Conservation (phyloP, 2,888 invertebrate genomes). For the Cantharis nigra region DNA sequence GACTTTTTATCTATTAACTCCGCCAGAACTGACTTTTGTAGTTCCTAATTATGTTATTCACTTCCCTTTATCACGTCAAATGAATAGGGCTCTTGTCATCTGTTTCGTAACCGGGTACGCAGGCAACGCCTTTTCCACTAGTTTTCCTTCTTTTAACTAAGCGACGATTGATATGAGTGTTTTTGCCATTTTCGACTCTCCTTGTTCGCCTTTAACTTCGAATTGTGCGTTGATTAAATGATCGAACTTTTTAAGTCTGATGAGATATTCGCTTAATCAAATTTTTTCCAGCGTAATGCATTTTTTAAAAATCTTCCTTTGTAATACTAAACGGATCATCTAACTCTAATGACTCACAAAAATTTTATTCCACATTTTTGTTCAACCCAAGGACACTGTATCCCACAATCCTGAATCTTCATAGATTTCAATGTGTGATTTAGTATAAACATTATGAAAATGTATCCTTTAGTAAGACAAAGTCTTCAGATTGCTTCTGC, state of each 20-base stretch:
- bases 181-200: constrained; percentile 19
- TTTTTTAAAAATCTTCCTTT: constrained; percentile 18
- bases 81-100: constrained; percentile 35
- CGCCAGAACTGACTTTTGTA: constrained; percentile 50
- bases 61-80: constrained; percentile 40
- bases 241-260: constrained; percentile 20
- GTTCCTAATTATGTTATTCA: constrained; percentile 51
- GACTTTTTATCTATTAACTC: constrained; percentile 55
- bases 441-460: no score
- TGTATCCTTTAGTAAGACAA: no score
- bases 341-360: background rate
- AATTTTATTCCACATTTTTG: background rate
- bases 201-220: constrained; percentile 16
- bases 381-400: background rate
- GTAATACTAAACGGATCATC: constrained; percentile 7
- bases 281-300: constrained; percentile 25
- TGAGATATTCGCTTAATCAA: constrained; percentile 24
- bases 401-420: no score
- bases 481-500: no score
- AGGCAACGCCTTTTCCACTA: constrained; percentile 19
- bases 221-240: constrained; percentile 29
- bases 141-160: constrained; percentile 26
- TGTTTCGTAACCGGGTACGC: constrained; percentile 28
- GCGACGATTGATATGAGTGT: constrained; percentile 29
- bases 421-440: no score